Evolutionary conservation across 2,113 vertebrate species (phyloP).

Genomic region (Vimba vimba): DNA sequence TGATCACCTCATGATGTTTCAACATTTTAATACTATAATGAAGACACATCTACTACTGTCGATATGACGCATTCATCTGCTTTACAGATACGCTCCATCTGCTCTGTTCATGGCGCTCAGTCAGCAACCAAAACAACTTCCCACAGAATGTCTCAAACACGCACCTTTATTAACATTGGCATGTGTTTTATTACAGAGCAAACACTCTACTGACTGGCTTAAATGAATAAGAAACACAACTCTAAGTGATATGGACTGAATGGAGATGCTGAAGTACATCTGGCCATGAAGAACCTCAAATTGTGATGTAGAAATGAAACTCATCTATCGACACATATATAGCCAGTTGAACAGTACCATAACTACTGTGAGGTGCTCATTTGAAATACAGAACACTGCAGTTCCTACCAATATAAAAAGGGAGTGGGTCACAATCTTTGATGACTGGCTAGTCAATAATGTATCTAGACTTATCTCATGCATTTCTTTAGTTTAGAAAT

Average conservation of each 20-base stretch:
- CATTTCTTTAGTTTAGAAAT: too few species aligned
- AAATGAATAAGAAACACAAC: slow-evolving; percentile 50
- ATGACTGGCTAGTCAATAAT: too few species aligned
- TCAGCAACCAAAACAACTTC: slow-evolving; percentile 37
- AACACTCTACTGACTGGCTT: slow-evolving; percentile 26
- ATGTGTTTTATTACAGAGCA: slow-evolving; percentile 45
- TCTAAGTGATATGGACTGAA: slow-evolving; percentile 42
- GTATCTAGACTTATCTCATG: too few species aligned
- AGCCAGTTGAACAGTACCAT: background rate
- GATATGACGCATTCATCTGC: slow-evolving; percentile 23
- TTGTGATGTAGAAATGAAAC: background rate
- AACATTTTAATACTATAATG: slow-evolving; percentile 16
- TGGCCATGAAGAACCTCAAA: background rate
- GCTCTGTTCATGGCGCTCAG: slow-evolving; percentile 12
- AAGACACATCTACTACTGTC: background rate
- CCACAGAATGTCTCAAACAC: slow-evolving; percentile 28
- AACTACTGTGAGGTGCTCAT: background rate
- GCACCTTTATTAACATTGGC: slow-evolving; percentile 51
- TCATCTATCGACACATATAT: background rate
- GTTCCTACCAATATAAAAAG: background rate
- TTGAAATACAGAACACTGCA: background rate
- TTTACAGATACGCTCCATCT: slow-evolving; percentile 32
- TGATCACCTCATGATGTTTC: background rate
- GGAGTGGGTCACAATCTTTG: background rate
- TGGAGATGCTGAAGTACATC: background rate